Base-by-base conservation (phyloP, 2,888 invertebrate genomes). In the Watsonalla cultraria region DNA sequence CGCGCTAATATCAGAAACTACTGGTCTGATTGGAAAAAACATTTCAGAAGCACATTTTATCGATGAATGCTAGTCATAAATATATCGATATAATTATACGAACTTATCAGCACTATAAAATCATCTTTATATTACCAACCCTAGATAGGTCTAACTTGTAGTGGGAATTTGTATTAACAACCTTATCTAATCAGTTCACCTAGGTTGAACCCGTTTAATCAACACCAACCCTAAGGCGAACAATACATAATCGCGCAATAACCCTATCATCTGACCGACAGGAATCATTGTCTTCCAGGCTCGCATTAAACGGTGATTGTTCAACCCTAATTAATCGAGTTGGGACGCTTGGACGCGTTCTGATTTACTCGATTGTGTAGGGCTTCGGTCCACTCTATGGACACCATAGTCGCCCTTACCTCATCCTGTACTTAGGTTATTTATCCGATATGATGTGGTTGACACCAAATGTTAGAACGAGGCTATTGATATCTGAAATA, bases 311-410 rank as follows among this genome's bases (percentile, higher is more conserved):
- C 37, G 37, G 46, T 45, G 47, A 52, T 52, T 52, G 52, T 46
- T 37, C 52, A 47, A 46, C 52, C 52, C 52, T 52, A 52, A 52
- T 52, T 52, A 52, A 46, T 52, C 51, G 37, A 42, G 39, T 37
- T 49, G 37, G 37, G 15, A 39, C 39, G n/a, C 9, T 37, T n/a
- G 39, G 37, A 5, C 11, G 39, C 49, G 49, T 33, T 14, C 14
- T 11, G 11, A 42, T 42, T 42, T 42, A 11, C 0, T 42, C 5
- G 42, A 42, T 42, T 42, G 9, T 37, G 24, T 24, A 24, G 24
- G 1, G 4, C 24, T 24, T 24, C 4, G 24, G 24, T 24, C 24
- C 24, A 24, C 24, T 24, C 24, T 24, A 24, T 24, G 24, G 24
- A 24, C 24, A 24, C 4, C 24, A 24, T 24, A 24, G 24, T 24